phyloP scores from a whole-genome alignment of 2,113 vertebrate genomes.

The Hyla sarda region DNA sequence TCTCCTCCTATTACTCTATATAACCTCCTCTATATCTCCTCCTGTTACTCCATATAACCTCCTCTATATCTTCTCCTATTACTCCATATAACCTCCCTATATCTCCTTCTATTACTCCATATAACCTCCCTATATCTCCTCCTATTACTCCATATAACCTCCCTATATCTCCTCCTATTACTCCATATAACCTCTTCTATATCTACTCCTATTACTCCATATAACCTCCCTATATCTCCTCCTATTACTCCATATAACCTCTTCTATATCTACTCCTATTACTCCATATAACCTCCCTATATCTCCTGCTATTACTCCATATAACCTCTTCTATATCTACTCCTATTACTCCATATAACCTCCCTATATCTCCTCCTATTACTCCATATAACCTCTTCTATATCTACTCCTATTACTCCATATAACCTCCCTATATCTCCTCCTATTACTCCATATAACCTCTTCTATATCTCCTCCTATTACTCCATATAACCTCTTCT shows the following conservation, averaged over 20 bases:
- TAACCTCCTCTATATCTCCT: background rate
- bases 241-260: constrained; percentile 4
- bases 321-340: background rate
- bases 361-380: background rate
- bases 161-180: constrained; percentile 8
- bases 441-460: too few relatives aligned
- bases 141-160: background rate
- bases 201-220: background rate
- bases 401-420: background rate
- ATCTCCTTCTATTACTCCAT: too few relatives aligned
- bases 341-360: constrained; percentile 1
- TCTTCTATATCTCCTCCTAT: too few relatives aligned
- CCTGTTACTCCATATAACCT: background rate
- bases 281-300: background rate
- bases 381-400: constrained; percentile 7
- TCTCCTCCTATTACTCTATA: background rate
- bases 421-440: background rate
- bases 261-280: background rate
- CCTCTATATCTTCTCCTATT: too few relatives aligned
- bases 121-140: too few relatives aligned
- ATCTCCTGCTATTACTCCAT: constrained; percentile 14
- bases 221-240: constrained; percentile 5
- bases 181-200: background rate
- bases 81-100: too few relatives aligned
- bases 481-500: too few relatives aligned